These are phyloP conservation scores for Phalacrocorax aristotelis DNA, from an alignment of 2,113 vertebrate genomes.

Conservation along the genomic window DNA sequence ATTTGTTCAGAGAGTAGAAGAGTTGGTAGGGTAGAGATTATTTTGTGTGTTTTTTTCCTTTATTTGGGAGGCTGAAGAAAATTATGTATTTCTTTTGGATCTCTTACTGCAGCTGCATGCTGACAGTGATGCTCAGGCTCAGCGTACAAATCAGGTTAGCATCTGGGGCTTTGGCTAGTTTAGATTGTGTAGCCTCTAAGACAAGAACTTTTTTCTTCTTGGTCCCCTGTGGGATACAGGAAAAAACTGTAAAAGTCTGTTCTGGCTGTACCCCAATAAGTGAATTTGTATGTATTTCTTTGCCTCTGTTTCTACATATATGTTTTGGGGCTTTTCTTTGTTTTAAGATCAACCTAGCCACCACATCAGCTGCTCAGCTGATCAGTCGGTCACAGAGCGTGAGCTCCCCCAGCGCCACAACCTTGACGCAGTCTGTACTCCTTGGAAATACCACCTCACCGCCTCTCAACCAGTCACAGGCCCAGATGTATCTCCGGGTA, in stretches of 20 bases:
- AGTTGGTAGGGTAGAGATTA: neutral
- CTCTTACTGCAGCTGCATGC: neutral
- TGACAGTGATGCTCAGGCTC: neutral
- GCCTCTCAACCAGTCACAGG: slow-evolving; percentile 83
- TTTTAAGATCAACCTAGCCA: slow-evolving; percentile 77
- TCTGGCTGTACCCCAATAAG: neutral
- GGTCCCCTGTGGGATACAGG: neutral
- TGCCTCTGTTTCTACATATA: neutral
- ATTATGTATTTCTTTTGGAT: neutral
- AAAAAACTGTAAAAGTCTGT: neutral
- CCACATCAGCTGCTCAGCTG: slow-evolving; percentile 80
- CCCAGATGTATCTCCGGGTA: slow-evolving; percentile 97
- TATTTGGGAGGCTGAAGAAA: neutral
- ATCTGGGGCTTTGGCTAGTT: neutral
- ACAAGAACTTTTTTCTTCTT: neutral
- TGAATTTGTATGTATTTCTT: neutral
- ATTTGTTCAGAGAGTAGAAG: neutral
- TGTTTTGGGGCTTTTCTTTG: slow-evolving; percentile 22
- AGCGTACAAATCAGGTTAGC: neutral
- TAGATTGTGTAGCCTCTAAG: neutral
- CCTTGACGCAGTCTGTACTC: slow-evolving; percentile 94
- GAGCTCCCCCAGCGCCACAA: slow-evolving; percentile 85
- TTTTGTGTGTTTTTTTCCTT: neutral
- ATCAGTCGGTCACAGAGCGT: slow-evolving; percentile 80
- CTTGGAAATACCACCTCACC: slow-evolving; percentile 86